Evolutionary conservation across 2,888 invertebrate species (phyloP).

Genomic region (Camptogramma bilineatum): DNA sequence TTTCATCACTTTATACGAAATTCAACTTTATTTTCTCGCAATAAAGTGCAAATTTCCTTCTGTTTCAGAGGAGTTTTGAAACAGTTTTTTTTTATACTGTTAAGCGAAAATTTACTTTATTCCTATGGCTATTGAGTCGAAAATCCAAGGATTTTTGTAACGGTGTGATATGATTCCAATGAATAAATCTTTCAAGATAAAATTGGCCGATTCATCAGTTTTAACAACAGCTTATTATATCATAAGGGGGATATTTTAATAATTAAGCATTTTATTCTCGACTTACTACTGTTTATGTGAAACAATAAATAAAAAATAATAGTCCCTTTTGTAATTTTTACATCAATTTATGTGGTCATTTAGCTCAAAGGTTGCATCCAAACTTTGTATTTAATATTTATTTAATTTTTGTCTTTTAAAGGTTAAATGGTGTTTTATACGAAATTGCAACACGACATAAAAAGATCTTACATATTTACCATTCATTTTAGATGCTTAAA

Average conservation of each 20-base stretch:
- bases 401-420: background rate
- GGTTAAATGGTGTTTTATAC: too few relatives aligned
- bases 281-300: conserved; percentile 22
- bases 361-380: background rate
- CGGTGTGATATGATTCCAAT: conserved; percentile 17
- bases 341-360: conserved; percentile 1
- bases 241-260: conserved; percentile 1
- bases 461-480: too few relatives aligned
- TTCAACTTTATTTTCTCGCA: background rate
- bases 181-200: conserved; percentile 48
- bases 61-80: background rate
- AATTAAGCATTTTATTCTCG: conserved; percentile 18
- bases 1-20: background rate
- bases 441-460: too few relatives aligned
- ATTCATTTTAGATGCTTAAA: too few relatives aligned
- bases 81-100: background rate
- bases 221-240: conserved; percentile 54
- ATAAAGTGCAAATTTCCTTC: background rate
- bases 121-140: background rate
- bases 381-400: background rate
- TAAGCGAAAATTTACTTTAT: conserved; percentile 1
- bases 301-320: conserved; percentile 13
- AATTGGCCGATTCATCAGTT: conserved; percentile 62
- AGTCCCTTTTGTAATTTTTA: background rate
- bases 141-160: background rate